Conservation (phyloP, 2,797 vertebrate genomes). For the Capromys pilorides region DNA sequence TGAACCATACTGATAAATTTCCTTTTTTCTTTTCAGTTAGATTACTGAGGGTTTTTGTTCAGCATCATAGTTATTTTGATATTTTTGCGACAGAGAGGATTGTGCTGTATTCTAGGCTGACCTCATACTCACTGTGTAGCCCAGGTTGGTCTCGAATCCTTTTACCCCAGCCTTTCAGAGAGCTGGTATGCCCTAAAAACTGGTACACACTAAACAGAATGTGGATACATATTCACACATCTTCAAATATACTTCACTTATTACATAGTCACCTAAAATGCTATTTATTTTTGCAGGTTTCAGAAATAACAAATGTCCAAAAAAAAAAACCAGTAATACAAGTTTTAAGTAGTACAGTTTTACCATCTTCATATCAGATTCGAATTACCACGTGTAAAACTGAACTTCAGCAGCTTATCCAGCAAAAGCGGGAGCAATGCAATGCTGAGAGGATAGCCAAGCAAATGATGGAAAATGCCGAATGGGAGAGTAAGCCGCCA, state of each 20-base stretch:
- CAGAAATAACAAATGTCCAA: slow-evolving; percentile 87
- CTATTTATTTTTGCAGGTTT: slow-evolving; percentile 83
- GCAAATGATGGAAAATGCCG: slow-evolving; percentile 97
- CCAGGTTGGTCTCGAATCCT: neutral
- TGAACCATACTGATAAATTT: neutral
- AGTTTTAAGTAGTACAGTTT: slow-evolving; percentile 85
- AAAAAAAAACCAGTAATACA: slow-evolving; percentile 88
- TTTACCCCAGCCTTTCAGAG: neutral
- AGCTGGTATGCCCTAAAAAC: neutral
- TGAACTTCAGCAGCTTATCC: slow-evolving; percentile 96
- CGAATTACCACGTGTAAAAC: slow-evolving; percentile 95
- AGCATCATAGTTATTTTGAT: neutral
- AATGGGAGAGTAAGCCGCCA: slow-evolving; percentile 97
- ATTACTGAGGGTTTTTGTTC: slow-evolving; percentile 54
- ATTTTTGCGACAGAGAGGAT: neutral
- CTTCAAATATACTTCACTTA: neutral
- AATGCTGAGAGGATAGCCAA: slow-evolving; percentile 95
- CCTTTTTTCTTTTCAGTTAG: slow-evolving; percentile 37
- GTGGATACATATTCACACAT: neutral
- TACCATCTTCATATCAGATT: slow-evolving; percentile 90
- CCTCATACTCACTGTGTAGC: neutral
- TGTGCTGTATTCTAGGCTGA: neutral
- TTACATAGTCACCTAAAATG: slow-evolving; percentile 3
- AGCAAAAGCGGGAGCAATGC: slow-evolving; percentile 97
- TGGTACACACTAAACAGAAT: neutral